Evolutionary conservation across 2,797 vertebrate genomes (phyloP), one percentile per base, ranked within the genome.

Genomic region (Cyprinodon diabolis): DNA sequence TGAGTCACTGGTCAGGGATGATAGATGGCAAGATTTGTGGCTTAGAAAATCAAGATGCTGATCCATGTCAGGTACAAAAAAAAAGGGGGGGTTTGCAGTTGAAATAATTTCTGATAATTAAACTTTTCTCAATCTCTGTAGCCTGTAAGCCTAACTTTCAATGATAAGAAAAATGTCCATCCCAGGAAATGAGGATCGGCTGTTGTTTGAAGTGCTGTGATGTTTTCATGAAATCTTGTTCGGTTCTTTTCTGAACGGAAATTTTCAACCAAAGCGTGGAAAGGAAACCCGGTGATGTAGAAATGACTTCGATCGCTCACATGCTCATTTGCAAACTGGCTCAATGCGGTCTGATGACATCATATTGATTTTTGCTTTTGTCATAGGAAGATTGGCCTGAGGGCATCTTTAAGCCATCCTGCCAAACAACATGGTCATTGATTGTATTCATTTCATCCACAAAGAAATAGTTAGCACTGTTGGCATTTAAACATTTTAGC

Each of bases 351-450:
- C 68, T 49, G 74, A 86, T 90, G 66, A 86, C 62, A 80, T 52
- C 4, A 4, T 74, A 91, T 90, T 80, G 87, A 93, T 88, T 82
- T 66, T 14, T 55, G 7, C 14, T 51, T 15, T 51, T 48, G 14
- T 51, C 21, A 78, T 73, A 68, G 81, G 51, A 81, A 76, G 71
- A 75, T 74, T 75, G 71, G 67, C 76, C 82, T 58, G 51, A 48
- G 81, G 86, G 80, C 72, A 79, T 74, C 69, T 72, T 77, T 14
- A 51, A 76, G 77, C 83, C 66, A 58, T 65, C 60, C 69, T 71
- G 52, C 63, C 19, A 19, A 35, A 70, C 48, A 6, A 49, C 73
- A 54, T 37, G 5, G 51, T 51, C 69, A 79, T 81, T 62, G 77
- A 87, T 84, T 55, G 21, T 52, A 81, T 70, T 2, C 52, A 13